Percentiles rank a stretch among this genome's conserved stretches.
These are phyloP conservation scores for Temnothorax longispinosus DNA, from an alignment of 1,140 invertebrate species.

Conservation along the genomic window DNA sequence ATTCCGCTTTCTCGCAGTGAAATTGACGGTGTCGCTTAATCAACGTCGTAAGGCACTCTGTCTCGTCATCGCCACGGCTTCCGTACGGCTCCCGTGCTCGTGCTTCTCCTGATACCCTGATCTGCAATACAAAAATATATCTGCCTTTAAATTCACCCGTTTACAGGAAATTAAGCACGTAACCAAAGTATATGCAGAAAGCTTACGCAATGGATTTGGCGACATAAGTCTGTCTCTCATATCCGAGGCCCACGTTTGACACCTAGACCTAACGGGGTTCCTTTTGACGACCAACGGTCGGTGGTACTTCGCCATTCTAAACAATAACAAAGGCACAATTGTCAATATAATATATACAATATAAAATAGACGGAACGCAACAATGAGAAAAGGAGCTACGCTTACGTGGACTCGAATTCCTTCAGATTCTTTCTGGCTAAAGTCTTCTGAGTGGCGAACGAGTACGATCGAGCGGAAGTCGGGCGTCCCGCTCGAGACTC, in stretches of 20 bases:
- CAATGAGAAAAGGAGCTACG: slow-evolving; percentile 28
- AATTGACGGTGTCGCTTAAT: slow-evolving; percentile 13
- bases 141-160: background rate
- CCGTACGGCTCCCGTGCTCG: slow-evolving; percentile 81
- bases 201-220: slow-evolving; percentile 78
- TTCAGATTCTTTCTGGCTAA: slow-evolving; percentile 84
- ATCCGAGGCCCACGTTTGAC: slow-evolving; percentile 84
- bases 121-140: slow-evolving; percentile 71
- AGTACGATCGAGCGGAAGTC: slow-evolving; percentile 82
- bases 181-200: background rate
- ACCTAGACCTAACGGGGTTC: slow-evolving; percentile 77
- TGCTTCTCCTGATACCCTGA: slow-evolving; percentile 83
- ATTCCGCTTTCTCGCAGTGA: background rate
- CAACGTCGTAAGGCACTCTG: slow-evolving; percentile 49
- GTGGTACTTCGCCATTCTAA: slow-evolving; percentile 68
- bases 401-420: slow-evolving; percentile 81
- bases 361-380: slow-evolving; percentile 13
- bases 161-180: background rate
- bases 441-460: slow-evolving; percentile 84
- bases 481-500: slow-evolving; percentile 81
- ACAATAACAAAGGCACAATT: background rate
- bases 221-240: slow-evolving; percentile 78
- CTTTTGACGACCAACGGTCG: slow-evolving; percentile 67
- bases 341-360: background rate
- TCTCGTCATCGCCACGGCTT: slow-evolving; percentile 82